These are phyloP conservation scores for Orchesellides sinensis DNA, from an alignment of 2,888 invertebrate genomes.

Conservation along the genomic window DNA sequence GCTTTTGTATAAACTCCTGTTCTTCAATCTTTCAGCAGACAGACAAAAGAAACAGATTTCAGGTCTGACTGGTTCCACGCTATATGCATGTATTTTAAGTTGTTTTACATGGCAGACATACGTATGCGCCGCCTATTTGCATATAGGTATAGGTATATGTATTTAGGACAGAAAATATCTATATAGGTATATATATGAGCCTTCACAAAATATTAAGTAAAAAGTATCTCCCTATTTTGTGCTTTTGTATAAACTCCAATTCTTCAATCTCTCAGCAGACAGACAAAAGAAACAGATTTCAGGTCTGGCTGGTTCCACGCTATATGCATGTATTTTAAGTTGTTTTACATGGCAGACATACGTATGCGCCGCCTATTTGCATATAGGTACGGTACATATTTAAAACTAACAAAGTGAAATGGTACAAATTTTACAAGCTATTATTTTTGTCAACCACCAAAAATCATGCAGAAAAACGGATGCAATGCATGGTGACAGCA, in stretches of 20 bases:
- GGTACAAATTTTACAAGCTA: conserved; percentile 3
- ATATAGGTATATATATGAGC: too few species aligned
- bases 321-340: too few species aligned
- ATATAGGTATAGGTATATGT: too few species aligned
- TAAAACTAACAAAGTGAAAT: too few species aligned
- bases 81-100: too few species aligned
- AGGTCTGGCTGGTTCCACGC: conserved; percentile 8
- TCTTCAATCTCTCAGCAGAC: conserved; percentile 1
- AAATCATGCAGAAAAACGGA: background rate
- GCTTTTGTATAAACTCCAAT: conserved; percentile 15
- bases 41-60: conserved; percentile 45
- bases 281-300: conserved; percentile 45
- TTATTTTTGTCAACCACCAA: conserved; percentile 3
- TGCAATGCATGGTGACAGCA: background rate
- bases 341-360: too few species aligned
- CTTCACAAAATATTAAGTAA: background rate
- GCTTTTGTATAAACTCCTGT: conserved; percentile 10
- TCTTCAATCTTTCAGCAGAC: conserved; percentile 1
- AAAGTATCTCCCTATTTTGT: conserved; percentile 24
- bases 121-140: too few species aligned
- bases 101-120: too few species aligned
- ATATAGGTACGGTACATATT: too few species aligned
- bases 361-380: too few species aligned
- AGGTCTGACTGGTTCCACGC: conserved; percentile 8
- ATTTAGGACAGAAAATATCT: too few species aligned